Base-by-base conservation (phyloP, 1,140 invertebrate species). In the Ctenoplectra terminalis region DNA sequence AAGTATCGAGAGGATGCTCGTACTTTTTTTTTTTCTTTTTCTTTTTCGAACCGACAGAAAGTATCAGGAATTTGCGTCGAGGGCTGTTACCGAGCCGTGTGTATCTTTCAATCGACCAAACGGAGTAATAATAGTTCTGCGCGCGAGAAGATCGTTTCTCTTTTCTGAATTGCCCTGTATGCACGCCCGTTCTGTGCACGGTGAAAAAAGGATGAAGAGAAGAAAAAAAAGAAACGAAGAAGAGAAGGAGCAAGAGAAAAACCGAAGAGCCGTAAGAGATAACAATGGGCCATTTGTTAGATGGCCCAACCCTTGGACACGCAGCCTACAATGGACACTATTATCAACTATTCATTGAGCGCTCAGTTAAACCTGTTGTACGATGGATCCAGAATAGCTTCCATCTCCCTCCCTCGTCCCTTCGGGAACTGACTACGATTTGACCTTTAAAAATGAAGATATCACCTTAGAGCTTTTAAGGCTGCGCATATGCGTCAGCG, bases 281-380 rank as follows among this genome's bases (percentile, higher is more conserved):
- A 91, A 92, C 91, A 92, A 92, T 92, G 90, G 88, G 74, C 88
- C 90, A 91, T 91, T 92, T 92, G 90, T 92, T 90, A 90, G 80
- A 79, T 83, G 77, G 75, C 69, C 87, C 86, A 86, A 88, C 83
- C 80, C 81, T 83, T 77, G 82, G 31, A 88, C 80, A 83, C 73
- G 72, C 73, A 43, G 78, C 43, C 76, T 73, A 92, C 90, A 92
- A 92, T 90, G 88, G 84, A 87, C 85, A 87, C 90, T 90, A 90
- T 92, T 92, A 92, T 92, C 87, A 83, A 81, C 84, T 87, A 89
- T 90, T 90, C 86, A 92, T 91, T 86, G 86, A 87, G 70, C 64
- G 70, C 46, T 81, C 73, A 83, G 56, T 84, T 82, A 81, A 88
- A 86, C 85, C 85, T 85, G 87, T 90, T 87, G 71, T 64, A 29